Evolutionary conservation across 1,140 invertebrate genomes (phyloP).

Genomic region (Protaetia brevitarsis): DNA sequence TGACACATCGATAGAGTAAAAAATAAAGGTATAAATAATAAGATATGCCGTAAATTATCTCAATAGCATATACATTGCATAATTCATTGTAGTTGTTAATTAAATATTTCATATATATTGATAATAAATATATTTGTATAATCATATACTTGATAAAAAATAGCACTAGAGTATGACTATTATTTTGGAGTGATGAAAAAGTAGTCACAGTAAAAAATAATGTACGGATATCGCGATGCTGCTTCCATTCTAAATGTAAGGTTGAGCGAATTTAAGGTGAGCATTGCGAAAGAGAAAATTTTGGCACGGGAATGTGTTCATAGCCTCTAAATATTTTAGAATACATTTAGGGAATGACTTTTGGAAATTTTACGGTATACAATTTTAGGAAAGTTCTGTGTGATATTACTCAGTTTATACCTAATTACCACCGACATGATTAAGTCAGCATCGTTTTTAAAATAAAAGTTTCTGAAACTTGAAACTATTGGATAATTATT

Average conservation of each 20-base stretch:
- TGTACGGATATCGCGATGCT: background rate
- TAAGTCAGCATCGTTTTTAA: no score
- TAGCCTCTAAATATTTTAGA: background rate
- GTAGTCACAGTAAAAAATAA: background rate
- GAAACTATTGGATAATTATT: no score
- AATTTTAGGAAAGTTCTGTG: background rate
- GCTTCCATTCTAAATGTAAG: background rate
- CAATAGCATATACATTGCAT: background rate
- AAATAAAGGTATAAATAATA: background rate
- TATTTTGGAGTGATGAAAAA: background rate
- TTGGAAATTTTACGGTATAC: background rate
- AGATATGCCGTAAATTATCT: slow-evolving; percentile 6
- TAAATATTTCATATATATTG: background rate
- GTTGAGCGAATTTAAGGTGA: background rate
- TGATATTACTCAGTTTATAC: background rate
- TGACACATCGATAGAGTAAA: background rate
- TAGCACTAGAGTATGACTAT: background rate
- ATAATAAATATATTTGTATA: slow-evolving; percentile 4
- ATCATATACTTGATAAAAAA: background rate
- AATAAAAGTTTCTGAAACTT: no score
- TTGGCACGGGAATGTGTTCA: slow-evolving; percentile 10
- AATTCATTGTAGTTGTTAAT: background rate
- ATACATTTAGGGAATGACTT: background rate
- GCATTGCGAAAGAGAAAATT: slow-evolving; percentile 1
- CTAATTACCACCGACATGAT: no score